These are phyloP conservation scores for Tachina lurida DNA, from an alignment of 2,888 invertebrate species.

Conservation along the genomic window DNA sequence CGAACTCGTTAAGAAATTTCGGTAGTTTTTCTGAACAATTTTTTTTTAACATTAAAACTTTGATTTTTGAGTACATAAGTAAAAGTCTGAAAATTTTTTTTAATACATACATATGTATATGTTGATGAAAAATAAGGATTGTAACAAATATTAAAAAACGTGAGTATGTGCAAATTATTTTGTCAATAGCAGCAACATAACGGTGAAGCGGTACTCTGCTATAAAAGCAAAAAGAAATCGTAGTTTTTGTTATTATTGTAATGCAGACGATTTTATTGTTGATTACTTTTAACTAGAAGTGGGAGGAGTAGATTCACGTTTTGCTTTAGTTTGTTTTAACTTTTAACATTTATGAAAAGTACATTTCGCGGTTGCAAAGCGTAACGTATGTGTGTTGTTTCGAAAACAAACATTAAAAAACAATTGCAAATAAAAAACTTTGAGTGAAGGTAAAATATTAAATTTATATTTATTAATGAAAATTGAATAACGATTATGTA, in stretches of 20 bases:
- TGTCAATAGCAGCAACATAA: too few relatives aligned
- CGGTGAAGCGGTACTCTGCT: too few relatives aligned
- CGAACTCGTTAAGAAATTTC: too few relatives aligned
- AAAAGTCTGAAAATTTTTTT: too few relatives aligned
- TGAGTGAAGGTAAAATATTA: constrained; percentile 47
- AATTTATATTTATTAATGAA: constrained; percentile 6
- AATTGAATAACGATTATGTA: background rate
- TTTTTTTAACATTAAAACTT: too few relatives aligned
- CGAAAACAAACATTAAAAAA: constrained; percentile 29
- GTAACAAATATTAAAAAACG: too few relatives aligned
- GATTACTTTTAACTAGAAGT: constrained; percentile 46
- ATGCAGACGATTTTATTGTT: constrained; percentile 36
- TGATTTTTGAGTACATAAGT: too few relatives aligned
- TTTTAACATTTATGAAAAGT: constrained; percentile 37
- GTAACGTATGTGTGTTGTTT: constrained; percentile 38
- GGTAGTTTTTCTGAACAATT: too few relatives aligned
- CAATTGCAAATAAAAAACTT: constrained; percentile 9
- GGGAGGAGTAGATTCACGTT: constrained; percentile 49
- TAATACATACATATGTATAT: too few relatives aligned
- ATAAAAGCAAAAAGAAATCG: too few relatives aligned
- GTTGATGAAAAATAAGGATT: too few relatives aligned
- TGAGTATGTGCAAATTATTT: too few relatives aligned
- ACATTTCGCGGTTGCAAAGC: constrained; percentile 40
- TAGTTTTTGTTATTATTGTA: background rate
- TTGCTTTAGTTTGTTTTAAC: constrained; percentile 35